phyloP scores from a whole-genome alignment of 1,140 invertebrate species.

The Eupeodes corollae region DNA sequence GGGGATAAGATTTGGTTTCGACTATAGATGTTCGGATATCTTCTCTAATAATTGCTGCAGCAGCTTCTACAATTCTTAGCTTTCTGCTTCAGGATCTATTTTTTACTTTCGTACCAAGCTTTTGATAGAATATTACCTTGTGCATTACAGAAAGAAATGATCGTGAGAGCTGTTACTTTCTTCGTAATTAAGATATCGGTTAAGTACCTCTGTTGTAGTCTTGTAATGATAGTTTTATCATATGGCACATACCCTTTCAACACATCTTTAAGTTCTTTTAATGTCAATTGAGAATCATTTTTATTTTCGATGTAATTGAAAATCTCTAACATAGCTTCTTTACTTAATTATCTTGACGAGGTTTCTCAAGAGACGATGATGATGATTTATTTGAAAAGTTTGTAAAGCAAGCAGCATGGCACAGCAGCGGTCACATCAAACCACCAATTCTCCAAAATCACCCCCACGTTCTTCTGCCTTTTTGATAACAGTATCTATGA shows the following conservation, averaged over 20 bases:
- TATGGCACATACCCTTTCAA: neutral
- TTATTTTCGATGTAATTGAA: conserved; percentile 2
- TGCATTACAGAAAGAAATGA: conserved; percentile 15
- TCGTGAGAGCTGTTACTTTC: neutral
- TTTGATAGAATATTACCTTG: too few relatives aligned
- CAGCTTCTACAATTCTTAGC: conserved; percentile 25
- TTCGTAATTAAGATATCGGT: conserved; percentile 1
- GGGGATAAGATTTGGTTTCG: conserved; percentile 26
- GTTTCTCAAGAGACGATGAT: neutral
- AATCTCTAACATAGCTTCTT: conserved; percentile 2
- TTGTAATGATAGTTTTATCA: conserved; percentile 1
- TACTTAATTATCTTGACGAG: conserved; percentile 1
- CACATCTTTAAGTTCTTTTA: neutral
- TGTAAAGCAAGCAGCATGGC: conserved; percentile 1
- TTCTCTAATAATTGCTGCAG: conserved; percentile 29
- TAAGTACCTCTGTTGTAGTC: neutral
- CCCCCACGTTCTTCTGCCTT: conserved; percentile 10
- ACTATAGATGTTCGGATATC: conserved; percentile 25
- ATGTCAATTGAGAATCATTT: conserved; percentile 1
- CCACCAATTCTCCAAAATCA: conserved; percentile 9
- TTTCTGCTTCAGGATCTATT: conserved; percentile 16
- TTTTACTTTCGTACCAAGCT: conserved; percentile 18
- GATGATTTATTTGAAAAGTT: conserved; percentile 2
- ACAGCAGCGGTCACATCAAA: neutral
- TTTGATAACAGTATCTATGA: conserved; percentile 9